Conservation (phyloP, 2,888 invertebrate species). For the Melipona bicolor region DNA sequence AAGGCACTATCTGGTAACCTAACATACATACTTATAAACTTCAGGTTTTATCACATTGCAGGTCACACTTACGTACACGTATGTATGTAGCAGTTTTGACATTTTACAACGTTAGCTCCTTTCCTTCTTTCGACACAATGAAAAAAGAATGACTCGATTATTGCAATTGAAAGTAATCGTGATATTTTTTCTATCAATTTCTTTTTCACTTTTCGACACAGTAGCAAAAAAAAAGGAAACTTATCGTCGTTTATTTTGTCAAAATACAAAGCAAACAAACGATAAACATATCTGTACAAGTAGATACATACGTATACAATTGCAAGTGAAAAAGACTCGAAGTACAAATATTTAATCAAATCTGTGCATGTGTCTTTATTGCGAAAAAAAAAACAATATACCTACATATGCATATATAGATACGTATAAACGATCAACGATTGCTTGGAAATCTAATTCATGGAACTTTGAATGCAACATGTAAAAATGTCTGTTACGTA, state of each 20-base stretch:
- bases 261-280: too few relatives aligned
- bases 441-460: slow-evolving; percentile 39
- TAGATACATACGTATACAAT: neutral
- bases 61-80: slow-evolving; percentile 12
- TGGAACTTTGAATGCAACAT: slow-evolving; percentile 9
- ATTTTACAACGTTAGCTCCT: neutral
- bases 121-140: too few relatives aligned
- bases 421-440: slow-evolving; percentile 37
- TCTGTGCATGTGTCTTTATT: slow-evolving; percentile 25
- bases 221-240: neutral
- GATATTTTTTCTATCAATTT: neutral
- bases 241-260: neutral
- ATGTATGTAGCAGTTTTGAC: slow-evolving; percentile 2
- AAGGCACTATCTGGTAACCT: slow-evolving; percentile 71
- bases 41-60: slow-evolving; percentile 21
- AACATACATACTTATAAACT: slow-evolving; percentile 28
- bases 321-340: slow-evolving; percentile 1
- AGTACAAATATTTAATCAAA: slow-evolving; percentile 13
- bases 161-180: neutral
- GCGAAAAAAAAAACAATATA: neutral
- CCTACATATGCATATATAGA: too few relatives aligned
- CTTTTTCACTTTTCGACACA: neutral
- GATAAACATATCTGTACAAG: neutral
- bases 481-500: slow-evolving; percentile 20
- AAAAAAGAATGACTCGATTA: neutral